Evolutionary conservation across 2,113 vertebrate genomes (phyloP).

Genomic region (Apistogramma diplotaenia): DNA sequence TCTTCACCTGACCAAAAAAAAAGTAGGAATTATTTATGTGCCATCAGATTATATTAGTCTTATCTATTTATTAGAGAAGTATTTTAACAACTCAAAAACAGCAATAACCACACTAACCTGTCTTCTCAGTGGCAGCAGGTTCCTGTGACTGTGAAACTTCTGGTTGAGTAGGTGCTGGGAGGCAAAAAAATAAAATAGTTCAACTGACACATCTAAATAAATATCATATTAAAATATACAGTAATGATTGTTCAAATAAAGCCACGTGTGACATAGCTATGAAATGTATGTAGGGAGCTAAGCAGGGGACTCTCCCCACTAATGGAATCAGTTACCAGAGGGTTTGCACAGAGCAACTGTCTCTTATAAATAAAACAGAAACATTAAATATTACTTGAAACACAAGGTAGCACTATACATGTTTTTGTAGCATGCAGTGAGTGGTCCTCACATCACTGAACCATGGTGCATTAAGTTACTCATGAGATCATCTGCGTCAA

Average conservation of each 20-base stretch:
- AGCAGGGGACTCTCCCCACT: neutral
- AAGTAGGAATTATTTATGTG: neutral
- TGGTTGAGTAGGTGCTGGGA: constrained; percentile 55
- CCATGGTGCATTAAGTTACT: neutral
- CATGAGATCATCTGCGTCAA: neutral
- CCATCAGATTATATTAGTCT: neutral
- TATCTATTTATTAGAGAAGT: neutral
- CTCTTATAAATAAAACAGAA: neutral
- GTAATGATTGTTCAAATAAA: neutral
- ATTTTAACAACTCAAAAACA: neutral
- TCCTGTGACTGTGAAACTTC: constrained; percentile 64
- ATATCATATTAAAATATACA: neutral
- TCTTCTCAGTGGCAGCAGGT: constrained; percentile 65
- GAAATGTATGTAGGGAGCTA: neutral
- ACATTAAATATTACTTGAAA: neutral
- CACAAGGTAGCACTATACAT: neutral
- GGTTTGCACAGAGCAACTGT: neutral
- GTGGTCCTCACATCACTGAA: neutral
- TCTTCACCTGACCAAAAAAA: constrained; percentile 63
- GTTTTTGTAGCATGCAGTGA: neutral
- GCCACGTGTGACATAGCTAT: neutral
- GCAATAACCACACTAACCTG: constrained; percentile 50
- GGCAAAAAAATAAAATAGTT: neutral
- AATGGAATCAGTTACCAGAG: neutral
- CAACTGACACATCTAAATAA: neutral